phyloP scores from a whole-genome alignment of 2,113 vertebrate genomes.

The Patagioenas fasciata region DNA sequence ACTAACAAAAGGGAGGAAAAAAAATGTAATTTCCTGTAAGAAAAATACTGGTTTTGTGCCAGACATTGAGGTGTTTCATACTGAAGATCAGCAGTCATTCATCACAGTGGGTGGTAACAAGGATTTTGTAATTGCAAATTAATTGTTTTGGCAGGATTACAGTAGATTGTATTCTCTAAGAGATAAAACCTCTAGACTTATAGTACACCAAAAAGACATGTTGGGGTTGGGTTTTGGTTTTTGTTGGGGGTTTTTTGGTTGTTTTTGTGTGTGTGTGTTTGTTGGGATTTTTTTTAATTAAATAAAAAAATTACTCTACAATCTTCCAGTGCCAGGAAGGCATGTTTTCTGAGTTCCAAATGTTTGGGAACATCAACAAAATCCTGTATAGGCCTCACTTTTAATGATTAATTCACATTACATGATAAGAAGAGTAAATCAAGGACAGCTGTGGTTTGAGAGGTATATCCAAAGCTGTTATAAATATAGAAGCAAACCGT shows the following conservation, averaged over 20 bases:
- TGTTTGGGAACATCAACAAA: constrained; percentile 46
- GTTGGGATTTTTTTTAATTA: not conserved
- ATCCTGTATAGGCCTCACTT: not conserved
- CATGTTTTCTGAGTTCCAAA: constrained; percentile 13
- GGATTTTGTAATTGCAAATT: constrained; percentile 47
- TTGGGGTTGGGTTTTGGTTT: not conserved
- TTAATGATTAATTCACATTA: constrained; percentile 52
- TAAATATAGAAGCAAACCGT: constrained; percentile 41
- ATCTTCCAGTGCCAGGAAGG: not conserved
- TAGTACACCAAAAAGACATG: not conserved
- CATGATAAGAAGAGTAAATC: constrained; percentile 50
- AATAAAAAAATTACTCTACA: not conserved
- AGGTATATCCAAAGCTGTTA: constrained; percentile 36
- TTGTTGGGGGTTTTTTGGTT: not conserved
- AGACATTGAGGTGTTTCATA: constrained; percentile 25
- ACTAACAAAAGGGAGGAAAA: not conserved
- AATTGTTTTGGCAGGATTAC: constrained; percentile 39
- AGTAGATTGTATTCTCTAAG: not conserved
- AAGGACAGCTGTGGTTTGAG: constrained; percentile 51
- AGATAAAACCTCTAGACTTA: not conserved
- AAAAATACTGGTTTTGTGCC: constrained; percentile 31
- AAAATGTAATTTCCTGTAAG: constrained; percentile 30
- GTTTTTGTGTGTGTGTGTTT: no score
- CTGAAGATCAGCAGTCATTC: constrained; percentile 14
- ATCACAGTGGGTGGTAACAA: constrained; percentile 22